Base-by-base conservation (phyloP, 2,113 vertebrate species). In the Heterotilapia buettikoferi region DNA sequence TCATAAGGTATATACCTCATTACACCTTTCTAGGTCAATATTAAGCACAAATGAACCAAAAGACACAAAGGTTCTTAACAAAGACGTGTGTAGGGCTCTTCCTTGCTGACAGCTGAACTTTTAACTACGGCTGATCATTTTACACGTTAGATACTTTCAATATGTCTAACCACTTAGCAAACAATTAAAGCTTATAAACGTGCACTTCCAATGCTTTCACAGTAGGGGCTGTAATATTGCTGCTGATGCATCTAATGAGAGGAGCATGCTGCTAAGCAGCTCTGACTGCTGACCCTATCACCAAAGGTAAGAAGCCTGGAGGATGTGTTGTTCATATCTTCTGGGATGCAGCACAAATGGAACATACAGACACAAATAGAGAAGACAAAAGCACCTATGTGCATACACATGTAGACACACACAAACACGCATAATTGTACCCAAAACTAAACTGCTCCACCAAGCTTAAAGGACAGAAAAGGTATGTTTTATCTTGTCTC, bases 241-340 rank as follows among this genome's bases (percentile, higher is more conserved):
- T 86, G 11, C 82, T 61, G 54, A 86, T 90, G 78, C n/a, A 45
- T 84, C 63, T 91, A 92, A 90, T 90, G 85, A 93, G 93, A 54
- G 45, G 21, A 78, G 82, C 19, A 71, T 84, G 85, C 90, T 88
- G 88, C 54, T 56, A 83, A 73, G 87, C 52, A 33, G 86, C 36
- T 87, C 80, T 71, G 87, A 86, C 88, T 78, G 43, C 83, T 12
- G 31, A 84, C 14, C 21, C 63, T 38, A 52, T 89, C 83, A 83
- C 79, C 80, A 73, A 93, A 84, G 88, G 80, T 91, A 86, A 80
- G 82, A 73, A 89, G 86, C 89, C 84, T 83, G 88, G 61, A 85
- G 80, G n/a, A 91, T 89, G 88, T 93, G 89, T 88, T 82, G 80
- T 81, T 29, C 52, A 16, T 84, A 78, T 78, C 88, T 87, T 84